phyloP scores from a whole-genome alignment of 2,888 invertebrate genomes.

The Poecilobothrus nobilitatus region DNA sequence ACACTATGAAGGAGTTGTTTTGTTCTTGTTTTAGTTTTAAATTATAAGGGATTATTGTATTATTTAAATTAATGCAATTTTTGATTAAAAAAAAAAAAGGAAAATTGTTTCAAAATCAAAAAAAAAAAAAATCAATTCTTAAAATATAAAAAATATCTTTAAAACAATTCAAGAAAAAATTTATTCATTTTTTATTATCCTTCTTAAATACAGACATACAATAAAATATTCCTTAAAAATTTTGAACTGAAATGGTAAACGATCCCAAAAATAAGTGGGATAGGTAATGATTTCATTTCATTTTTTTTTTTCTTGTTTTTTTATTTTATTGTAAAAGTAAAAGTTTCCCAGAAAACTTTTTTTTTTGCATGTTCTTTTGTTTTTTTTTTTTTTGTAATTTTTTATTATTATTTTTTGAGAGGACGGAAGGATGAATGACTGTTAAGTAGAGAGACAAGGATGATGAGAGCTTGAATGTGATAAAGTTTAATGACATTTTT shows the following conservation, averaged over 20 bases:
- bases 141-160: too few relatives aligned
- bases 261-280: neutral
- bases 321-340: neutral
- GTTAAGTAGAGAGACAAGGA: too few relatives aligned
- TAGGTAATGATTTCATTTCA: neutral
- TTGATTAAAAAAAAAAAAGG: neutral
- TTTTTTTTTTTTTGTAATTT: neutral
- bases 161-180: too few relatives aligned
- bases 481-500: too few relatives aligned
- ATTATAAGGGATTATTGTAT: conserved; percentile 3
- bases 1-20: too few relatives aligned
- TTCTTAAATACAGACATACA: too few relatives aligned
- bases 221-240: too few relatives aligned
- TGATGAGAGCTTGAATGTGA: too few relatives aligned
- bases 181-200: too few relatives aligned
- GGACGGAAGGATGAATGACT: too few relatives aligned
- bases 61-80: conserved; percentile 6
- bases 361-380: neutral
- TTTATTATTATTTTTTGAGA: too few relatives aligned
- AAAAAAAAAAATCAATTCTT: neutral
- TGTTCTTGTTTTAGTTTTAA: neutral
- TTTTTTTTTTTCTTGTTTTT: neutral
- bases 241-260: neutral
- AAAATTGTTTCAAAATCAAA: neutral
- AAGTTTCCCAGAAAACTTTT: neutral